phyloP scores from a whole-genome alignment of 2,797 vertebrate genomes.

The Delichon dasypus region DNA sequence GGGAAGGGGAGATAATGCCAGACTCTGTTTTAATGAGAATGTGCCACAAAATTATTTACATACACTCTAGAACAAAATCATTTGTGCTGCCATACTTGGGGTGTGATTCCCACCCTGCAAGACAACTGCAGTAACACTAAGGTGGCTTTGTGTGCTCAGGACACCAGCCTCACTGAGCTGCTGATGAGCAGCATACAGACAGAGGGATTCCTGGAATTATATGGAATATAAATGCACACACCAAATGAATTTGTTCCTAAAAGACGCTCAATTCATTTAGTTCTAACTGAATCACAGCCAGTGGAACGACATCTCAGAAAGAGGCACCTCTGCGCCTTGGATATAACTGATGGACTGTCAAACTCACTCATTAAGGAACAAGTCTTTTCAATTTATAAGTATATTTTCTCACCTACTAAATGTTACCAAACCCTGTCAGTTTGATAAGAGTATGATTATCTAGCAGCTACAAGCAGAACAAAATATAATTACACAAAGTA shows the following conservation, averaged over 20 bases:
- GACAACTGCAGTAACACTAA: neutral
- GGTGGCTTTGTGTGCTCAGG: neutral
- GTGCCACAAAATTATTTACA: neutral
- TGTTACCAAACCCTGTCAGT: neutral
- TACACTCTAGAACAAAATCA: neutral
- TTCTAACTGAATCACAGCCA: neutral
- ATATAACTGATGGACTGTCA: neutral
- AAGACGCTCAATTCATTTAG: neutral
- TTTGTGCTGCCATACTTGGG: neutral
- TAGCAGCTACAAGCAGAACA: neutral
- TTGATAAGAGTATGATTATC: neutral
- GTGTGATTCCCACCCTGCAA: neutral
- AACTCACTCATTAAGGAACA: neutral
- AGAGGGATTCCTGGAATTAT: neutral
- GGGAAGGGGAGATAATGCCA: neutral
- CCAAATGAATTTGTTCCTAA: neutral
- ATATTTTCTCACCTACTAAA: neutral
- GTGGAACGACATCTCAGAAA: neutral
- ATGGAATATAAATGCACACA: neutral
- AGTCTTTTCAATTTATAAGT: neutral
- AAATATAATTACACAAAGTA: constrained; percentile 1
- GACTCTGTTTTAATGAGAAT: neutral
- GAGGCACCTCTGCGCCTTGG: neutral
- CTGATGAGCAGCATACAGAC: neutral
- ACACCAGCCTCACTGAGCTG: neutral